Conservation (phyloP, 2,888 invertebrate species). For the Clistopyga incitator region DNA sequence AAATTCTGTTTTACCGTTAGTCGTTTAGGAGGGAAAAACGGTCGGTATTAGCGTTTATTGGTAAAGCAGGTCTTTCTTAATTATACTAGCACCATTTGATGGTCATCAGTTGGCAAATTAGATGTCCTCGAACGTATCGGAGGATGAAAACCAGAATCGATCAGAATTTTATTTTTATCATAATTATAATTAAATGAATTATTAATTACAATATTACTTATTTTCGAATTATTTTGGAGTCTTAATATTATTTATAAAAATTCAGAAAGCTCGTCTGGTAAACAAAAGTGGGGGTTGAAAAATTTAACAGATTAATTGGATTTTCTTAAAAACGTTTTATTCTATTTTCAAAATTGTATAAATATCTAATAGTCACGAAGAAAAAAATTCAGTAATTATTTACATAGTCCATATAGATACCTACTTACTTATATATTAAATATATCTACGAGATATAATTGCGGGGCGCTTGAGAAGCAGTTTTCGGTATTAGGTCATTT, state of each 20-base stretch:
- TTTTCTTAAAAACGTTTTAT: constrained; percentile 31
- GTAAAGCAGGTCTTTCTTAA: too few relatives aligned
- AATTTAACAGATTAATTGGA: neutral
- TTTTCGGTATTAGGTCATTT: constrained; percentile 12
- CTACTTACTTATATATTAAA: constrained; percentile 22
- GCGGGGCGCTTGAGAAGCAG: constrained; percentile 4
- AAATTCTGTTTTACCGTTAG: neutral
- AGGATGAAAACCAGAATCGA: too few relatives aligned
- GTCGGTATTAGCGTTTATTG: too few relatives aligned
- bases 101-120: too few relatives aligned
- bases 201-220: too few relatives aligned
- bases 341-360: constrained; percentile 50
- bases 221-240: too few relatives aligned
- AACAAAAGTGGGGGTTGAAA: neutral
- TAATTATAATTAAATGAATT: too few relatives aligned
- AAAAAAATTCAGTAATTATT: constrained; percentile 49
- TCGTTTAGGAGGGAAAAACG: too few relatives aligned
- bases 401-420: constrained; percentile 44
- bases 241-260: too few relatives aligned
- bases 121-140: too few relatives aligned
- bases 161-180: too few relatives aligned
- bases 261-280: neutral
- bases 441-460: constrained; percentile 13
- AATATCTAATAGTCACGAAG: constrained; percentile 56
- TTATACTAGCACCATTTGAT: too few relatives aligned